These are phyloP conservation scores for Synanthedon tipuliformis DNA, from an alignment of 2,888 invertebrate genomes.

Conservation along the genomic window DNA sequence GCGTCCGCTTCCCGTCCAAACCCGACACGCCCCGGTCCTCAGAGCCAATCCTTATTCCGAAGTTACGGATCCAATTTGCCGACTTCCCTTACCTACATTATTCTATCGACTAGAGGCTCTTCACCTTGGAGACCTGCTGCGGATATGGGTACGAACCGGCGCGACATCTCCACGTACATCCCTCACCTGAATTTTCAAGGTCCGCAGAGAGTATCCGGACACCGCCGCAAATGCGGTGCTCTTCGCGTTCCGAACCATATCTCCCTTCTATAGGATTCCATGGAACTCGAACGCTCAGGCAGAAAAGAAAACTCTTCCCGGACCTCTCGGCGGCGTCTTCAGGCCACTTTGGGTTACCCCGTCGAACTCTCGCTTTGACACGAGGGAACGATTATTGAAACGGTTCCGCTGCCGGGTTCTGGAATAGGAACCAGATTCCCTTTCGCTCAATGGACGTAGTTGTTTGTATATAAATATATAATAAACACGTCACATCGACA, in stretches of 20 bases:
- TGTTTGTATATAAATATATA: too few species aligned
- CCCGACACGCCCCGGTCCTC: conserved; percentile 1
- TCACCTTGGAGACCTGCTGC: neutral
- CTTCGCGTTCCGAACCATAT: neutral
- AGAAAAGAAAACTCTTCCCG: neutral
- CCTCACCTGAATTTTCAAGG: neutral
- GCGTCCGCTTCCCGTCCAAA: conserved; percentile 1
- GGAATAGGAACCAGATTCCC: neutral
- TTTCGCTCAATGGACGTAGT: neutral
- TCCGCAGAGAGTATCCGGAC: neutral
- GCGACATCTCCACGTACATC: neutral
- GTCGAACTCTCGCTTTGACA: neutral
- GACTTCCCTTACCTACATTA: conserved; percentile 1
- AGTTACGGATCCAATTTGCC: conserved; percentile 1
- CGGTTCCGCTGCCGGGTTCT: neutral
- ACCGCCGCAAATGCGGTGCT: neutral
- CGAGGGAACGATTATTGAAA: neutral
- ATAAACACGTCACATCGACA: neutral
- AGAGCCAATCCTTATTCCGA: neutral
- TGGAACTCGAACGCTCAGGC: neutral
- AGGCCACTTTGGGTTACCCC: neutral
- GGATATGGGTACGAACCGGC: neutral
- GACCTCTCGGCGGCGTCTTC: neutral
- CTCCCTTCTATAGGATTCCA: neutral
- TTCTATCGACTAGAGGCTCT: conserved; percentile 1